These are phyloP conservation scores for Pseudonaja textilis DNA, from an alignment of 2,113 vertebrate species.

Conservation along the genomic window DNA sequence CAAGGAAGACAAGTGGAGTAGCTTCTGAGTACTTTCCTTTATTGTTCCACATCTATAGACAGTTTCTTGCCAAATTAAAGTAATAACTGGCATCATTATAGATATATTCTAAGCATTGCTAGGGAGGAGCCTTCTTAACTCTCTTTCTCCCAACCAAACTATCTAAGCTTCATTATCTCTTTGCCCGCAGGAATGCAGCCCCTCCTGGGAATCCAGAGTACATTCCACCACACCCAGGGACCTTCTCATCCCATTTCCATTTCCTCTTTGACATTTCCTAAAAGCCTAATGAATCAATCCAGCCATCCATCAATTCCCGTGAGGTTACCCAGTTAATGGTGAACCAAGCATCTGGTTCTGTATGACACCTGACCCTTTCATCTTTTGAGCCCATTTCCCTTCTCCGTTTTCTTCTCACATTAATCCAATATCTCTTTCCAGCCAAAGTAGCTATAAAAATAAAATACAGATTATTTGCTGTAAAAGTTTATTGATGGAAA, in stretches of 20 bases:
- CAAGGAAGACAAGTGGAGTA: background rate
- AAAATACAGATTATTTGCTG: conserved; percentile 26
- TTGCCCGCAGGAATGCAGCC: background rate
- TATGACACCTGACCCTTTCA: conserved; percentile 4
- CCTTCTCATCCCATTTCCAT: background rate
- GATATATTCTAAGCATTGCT: background rate
- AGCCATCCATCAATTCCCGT: background rate
- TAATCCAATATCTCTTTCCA: conserved; percentile 30
- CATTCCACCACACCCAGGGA: background rate
- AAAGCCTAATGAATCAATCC: conserved; percentile 2
- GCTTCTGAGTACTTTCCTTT: background rate
- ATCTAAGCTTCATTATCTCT: background rate
- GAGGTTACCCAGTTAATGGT: conserved; percentile 3
- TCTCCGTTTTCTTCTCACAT: conserved; percentile 19
- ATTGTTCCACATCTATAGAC: background rate
- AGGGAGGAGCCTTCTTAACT: background rate
- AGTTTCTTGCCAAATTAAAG: background rate
- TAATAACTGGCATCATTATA: background rate
- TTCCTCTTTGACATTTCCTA: background rate
- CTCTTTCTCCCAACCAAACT: background rate
- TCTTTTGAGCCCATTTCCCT: conserved; percentile 5
- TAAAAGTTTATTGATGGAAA: conserved; percentile 23
- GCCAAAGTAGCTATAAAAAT: conserved; percentile 17
- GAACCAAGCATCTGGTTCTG: background rate
- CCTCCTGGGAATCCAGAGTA: background rate